Evolutionary conservation across 2,888 invertebrate species (phyloP), one percentile per base, ranked within the genome.

Genomic region (Hypolimnas misippus): DNA sequence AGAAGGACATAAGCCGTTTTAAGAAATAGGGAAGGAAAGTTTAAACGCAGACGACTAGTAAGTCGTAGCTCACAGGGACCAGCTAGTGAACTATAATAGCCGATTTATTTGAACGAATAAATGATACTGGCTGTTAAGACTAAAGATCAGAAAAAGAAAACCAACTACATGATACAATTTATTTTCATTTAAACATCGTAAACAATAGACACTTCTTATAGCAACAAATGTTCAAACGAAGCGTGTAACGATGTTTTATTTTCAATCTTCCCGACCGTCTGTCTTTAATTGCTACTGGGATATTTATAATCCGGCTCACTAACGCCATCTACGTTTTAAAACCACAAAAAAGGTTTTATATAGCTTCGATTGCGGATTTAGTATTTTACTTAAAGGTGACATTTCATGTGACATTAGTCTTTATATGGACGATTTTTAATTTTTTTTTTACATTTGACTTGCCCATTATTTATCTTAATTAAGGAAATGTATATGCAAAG

Each of bases 231-330:
- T 33, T 56, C 46, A 44, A 44, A 56, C 25, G 33, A 8, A 31
- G 33, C 17, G 29, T 33, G 31, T 55, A 38, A 50, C 49, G 14
- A 53, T 51, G 49, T 62, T 65, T 66, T 65, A 65, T 67, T 67
- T 67, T 62, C 57, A 62, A 56, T 62, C 38, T 38, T 55, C 33
- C 53, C 55, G 51, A 51, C 50, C 62, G 51, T 51, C 55, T 60
- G 65, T 55, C 62, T 65, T 62, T 67, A 59, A 67, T 67, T 67
- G 57, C 64, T 42, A 38, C 42, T 19, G 19, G 54, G 40, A 40
- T 65, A 67, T 64, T 58, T 67, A 42, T 64, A 67, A 21, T 35
- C 8, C 50, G 35, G 12, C 31, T 16, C 42, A 42, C 44, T 65
- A 54, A 49, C 62, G 65, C 65, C 65, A 62, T 65, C 65, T 65